Evolutionary conservation across 1,140 invertebrate species (phyloP).

Genomic region (Varroa destructor): DNA sequence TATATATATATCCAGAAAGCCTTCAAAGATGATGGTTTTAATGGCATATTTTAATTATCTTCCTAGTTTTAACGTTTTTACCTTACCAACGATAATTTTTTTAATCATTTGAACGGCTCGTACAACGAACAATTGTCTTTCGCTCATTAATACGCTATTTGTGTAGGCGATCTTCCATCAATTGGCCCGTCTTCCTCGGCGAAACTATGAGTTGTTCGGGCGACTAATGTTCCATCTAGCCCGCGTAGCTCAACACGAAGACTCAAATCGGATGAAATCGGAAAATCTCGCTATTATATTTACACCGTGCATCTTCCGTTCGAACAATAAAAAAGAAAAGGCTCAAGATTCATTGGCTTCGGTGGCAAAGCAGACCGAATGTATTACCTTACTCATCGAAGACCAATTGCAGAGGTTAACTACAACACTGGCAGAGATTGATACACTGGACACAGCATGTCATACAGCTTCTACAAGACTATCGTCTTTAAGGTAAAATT

Average conservation of each 20-base stretch:
- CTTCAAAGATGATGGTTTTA: too few species aligned
- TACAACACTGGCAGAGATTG: constrained; percentile 69
- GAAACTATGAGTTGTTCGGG: constrained; percentile 80
- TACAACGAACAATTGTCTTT: neutral
- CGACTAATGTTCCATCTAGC: constrained; percentile 83
- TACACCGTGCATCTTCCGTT: constrained; percentile 78
- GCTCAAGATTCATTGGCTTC: constrained; percentile 52
- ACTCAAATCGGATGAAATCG: constrained; percentile 78
- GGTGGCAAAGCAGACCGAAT: constrained; percentile 61
- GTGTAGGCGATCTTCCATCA: constrained; percentile 34
- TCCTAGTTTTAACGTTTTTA: too few species aligned
- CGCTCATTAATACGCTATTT: neutral
- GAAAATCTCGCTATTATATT: constrained; percentile 85
- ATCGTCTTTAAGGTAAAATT: constrained; percentile 54
- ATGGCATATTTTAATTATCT: too few species aligned
- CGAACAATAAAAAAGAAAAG: constrained; percentile 65
- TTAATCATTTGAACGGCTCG: constrained; percentile 26
- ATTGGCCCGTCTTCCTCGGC: constrained; percentile 71
- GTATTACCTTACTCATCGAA: constrained; percentile 71
- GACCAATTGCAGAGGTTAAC: constrained; percentile 61
- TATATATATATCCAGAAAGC: too few species aligned
- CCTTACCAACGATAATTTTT: neutral
- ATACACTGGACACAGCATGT: constrained; percentile 65
- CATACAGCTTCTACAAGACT: constrained; percentile 60
- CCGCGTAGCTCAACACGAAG: constrained; percentile 66